Base-by-base conservation (phyloP, 92 coral and sea anemone species). In the Bergia sp. region DNA sequence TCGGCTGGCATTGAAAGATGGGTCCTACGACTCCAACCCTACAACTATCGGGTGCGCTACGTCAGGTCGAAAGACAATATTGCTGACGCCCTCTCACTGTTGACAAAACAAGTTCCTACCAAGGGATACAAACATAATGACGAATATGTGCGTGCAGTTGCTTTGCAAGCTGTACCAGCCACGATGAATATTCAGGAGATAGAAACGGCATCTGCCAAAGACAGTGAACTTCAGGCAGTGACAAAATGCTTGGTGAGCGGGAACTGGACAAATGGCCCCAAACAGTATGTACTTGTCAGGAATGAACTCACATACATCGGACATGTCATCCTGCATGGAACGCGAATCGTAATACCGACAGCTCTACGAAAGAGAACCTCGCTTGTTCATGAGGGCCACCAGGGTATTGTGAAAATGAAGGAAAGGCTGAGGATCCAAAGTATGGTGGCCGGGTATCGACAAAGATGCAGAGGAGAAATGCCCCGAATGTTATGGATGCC, bases 191-290 rank as follows among this genome's bases (percentile, higher is more conserved):
- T 50, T 81, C 86, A 81, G 39, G 86, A 81, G 58, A 91, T 89
- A 40, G 90, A 91, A 43, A 77, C 55, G 80, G 88, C 91, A 66
- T 88, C 95, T 75, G 93, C 93, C 15, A 81, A 93, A 65, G 93
- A 91, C 71, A 15, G 77, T 50, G 90, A 88, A 82, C 74, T 86
- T 47, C 53, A 47, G 53, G 53, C 53, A 47, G 53, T 47, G 53
- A 47, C 0, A 8, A 47, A 47, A 47, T 91, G 93, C 61, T 82
- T 88, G 65, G 89, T 88, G 9, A 86, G 91, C 50, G 93, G 91
- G 41, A 90, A 92, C 82, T 92, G 91, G 90, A 80, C 72, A 47
- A 88, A 65, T 39, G 91, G 89, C 13, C 93, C 88, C 3, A 92
- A 90, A 76, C 64, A 78, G 55, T 89, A 89, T 49, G 45, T 88